phyloP scores from a whole-genome alignment of 2,113 vertebrate genomes.

The Periophthalmodon schlosseri region DNA sequence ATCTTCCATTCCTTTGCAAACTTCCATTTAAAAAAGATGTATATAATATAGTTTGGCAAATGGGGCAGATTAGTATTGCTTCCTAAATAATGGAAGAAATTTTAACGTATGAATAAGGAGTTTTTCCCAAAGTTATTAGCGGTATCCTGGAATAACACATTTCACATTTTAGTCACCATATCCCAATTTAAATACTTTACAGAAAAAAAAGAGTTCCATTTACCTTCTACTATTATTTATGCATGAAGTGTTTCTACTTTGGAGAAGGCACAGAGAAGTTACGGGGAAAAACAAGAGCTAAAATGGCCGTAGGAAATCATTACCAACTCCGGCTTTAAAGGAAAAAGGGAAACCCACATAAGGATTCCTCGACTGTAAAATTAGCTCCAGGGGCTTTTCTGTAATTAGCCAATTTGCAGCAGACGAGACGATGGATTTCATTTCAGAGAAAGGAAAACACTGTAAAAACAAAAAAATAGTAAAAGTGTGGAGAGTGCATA shows the following conservation, averaged over 20 bases:
- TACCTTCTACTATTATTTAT: slow-evolving; percentile 34
- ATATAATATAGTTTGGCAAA: too few species aligned
- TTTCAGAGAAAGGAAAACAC: slow-evolving; percentile 3
- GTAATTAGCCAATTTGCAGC: slow-evolving; percentile 50
- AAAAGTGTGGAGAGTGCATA: not conserved
- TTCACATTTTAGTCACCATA: too few species aligned
- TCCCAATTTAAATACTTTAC: not conserved
- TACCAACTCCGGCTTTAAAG: slow-evolving; percentile 32
- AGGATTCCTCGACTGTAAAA: slow-evolving; percentile 46
- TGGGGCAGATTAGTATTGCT: too few species aligned
- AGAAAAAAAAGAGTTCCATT: slow-evolving; percentile 14
- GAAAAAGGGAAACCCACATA: slow-evolving; percentile 39
- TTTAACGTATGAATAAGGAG: too few species aligned
- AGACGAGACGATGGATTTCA: slow-evolving; percentile 11
- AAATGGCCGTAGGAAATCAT: slow-evolving; percentile 55
- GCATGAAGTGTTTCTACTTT: not conserved
- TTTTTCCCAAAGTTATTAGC: too few species aligned
- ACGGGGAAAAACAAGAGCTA: slow-evolving; percentile 39
- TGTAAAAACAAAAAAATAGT: not conserved
- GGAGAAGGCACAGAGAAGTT: slow-evolving; percentile 12
- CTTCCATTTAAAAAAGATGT: too few species aligned
- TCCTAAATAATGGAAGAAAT: too few species aligned
- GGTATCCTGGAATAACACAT: not conserved
- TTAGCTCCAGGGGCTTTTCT: slow-evolving; percentile 53
- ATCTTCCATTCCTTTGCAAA: too few species aligned